Percentiles rank a stretch among this genome's conserved stretches.
Conservation (phyloP, 1,140 invertebrate species). For the Bombus superbus region DNA sequence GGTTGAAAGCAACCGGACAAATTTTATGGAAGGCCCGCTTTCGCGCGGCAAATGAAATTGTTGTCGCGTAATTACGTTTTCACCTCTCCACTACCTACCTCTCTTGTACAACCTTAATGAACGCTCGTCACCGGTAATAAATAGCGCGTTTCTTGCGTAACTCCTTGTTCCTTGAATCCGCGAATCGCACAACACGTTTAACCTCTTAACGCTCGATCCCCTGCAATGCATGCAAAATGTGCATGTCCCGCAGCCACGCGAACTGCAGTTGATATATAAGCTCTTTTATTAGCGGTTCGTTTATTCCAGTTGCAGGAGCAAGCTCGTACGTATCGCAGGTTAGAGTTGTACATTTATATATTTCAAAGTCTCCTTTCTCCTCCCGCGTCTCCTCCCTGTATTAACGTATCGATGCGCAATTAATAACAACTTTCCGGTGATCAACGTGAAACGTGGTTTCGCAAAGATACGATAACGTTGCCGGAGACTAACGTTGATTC, state of each 20-base stretch:
- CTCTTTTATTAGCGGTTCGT: neutral
- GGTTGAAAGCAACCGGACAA: slow-evolving; percentile 10
- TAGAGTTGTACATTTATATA: too few relatives aligned
- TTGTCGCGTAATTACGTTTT: slow-evolving; percentile 21
- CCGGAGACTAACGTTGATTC: too few relatives aligned
- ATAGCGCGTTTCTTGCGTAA: neutral
- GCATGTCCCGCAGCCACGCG: neutral
- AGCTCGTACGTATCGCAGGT: neutral
- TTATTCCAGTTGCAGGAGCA: neutral
- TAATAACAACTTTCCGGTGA: too few relatives aligned
- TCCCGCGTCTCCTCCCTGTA: too few relatives aligned
- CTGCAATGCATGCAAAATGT: too few relatives aligned
- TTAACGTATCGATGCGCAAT: too few relatives aligned
- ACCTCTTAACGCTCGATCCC: neutral
- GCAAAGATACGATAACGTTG: too few relatives aligned
- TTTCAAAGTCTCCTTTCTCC: too few relatives aligned
- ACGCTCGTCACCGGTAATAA: neutral
- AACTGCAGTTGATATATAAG: neutral
- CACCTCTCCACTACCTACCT: neutral
- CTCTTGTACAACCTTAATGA: neutral
- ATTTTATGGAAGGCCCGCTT: slow-evolving; percentile 31
- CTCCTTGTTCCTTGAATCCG: neutral
- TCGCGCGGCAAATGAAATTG: neutral
- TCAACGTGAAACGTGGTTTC: too few relatives aligned
- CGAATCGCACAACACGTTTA: neutral